These are phyloP conservation scores for Halocaridina rubra DNA, from an alignment of 2,888 invertebrate species.

Conservation along the genomic window DNA sequence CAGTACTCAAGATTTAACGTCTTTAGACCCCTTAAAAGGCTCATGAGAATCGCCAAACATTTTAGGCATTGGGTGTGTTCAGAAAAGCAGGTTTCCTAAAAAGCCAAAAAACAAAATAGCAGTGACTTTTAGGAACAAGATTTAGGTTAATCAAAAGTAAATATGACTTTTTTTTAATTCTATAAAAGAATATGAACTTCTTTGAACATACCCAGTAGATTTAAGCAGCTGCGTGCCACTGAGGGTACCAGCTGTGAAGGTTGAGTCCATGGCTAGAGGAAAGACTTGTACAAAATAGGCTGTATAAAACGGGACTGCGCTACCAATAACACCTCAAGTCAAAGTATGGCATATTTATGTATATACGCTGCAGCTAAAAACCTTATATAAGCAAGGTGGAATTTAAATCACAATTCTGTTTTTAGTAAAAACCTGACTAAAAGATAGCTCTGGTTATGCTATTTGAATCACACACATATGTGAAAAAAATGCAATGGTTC, in stretches of 20 bases:
- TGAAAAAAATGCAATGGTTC: conserved; percentile 2
- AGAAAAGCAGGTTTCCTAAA: not conserved
- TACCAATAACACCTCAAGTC: conserved; percentile 41
- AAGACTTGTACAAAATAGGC: conserved; percentile 58
- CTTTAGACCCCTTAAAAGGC: too few relatives aligned
- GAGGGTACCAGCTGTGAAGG: conserved; percentile 32
- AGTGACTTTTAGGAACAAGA: too few relatives aligned
- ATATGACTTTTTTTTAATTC: too few relatives aligned
- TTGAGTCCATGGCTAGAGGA: conserved; percentile 42
- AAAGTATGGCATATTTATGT: conserved; percentile 5
- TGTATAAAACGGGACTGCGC: conserved; percentile 56
- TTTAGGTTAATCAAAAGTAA: too few relatives aligned
- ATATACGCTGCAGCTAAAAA: conserved; percentile 46
- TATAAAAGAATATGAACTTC: not conserved
- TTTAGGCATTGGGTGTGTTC: conserved; percentile 36
- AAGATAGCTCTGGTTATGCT: conserved; percentile 13
- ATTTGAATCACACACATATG: conserved; percentile 1
- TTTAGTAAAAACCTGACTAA: too few relatives aligned
- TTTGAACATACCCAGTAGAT: not conserved
- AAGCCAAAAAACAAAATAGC: too few relatives aligned
- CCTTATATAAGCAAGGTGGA: conserved; percentile 29
- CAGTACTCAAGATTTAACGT: too few relatives aligned
- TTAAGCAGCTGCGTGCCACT: not conserved
- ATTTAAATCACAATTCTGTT: not conserved
- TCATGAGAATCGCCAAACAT: conserved; percentile 56